Evolutionary conservation across 2,888 invertebrate genomes (phyloP).

Genomic region (Morpho helenor): DNA sequence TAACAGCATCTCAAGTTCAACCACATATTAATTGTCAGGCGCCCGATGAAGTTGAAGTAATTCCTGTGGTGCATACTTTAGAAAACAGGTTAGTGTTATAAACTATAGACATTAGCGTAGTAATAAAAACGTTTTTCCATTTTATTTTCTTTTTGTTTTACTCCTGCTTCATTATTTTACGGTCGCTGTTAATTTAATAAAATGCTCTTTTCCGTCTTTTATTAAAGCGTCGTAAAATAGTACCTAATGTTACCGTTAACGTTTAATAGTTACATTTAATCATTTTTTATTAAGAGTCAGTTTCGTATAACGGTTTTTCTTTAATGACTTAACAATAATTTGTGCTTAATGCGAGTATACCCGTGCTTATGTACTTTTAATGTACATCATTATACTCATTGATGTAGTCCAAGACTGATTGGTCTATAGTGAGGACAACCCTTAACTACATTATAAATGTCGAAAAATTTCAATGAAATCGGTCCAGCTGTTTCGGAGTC

Average conservation of each 20-base stretch:
- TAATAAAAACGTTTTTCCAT: constrained; percentile 26
- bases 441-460: too few relatives aligned
- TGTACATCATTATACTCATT: too few relatives aligned
- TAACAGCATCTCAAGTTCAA: constrained; percentile 76
- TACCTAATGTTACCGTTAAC: constrained; percentile 2
- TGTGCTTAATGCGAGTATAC: background rate
- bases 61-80: constrained; percentile 34
- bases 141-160: constrained; percentile 30
- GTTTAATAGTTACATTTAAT: background rate
- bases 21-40: constrained; percentile 40
- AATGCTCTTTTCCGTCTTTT: constrained; percentile 5
- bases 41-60: constrained; percentile 34
- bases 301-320: background rate
- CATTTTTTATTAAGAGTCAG: too few relatives aligned
- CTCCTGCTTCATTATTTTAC: constrained; percentile 25
- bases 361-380: background rate
- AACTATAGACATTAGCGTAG: constrained; percentile 8
- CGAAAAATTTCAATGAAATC: too few relatives aligned
- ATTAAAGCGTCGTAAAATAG: constrained; percentile 1
- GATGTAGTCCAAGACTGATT: too few relatives aligned
- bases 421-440: too few relatives aligned
- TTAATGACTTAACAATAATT: background rate
- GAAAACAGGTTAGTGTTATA: constrained; percentile 56
- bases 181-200: constrained; percentile 5
- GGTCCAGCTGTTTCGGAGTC: too few relatives aligned